These are phyloP conservation scores for Carcharodon carcharias DNA, from an alignment of 2,797 vertebrate genomes.

Conservation along the genomic window DNA sequence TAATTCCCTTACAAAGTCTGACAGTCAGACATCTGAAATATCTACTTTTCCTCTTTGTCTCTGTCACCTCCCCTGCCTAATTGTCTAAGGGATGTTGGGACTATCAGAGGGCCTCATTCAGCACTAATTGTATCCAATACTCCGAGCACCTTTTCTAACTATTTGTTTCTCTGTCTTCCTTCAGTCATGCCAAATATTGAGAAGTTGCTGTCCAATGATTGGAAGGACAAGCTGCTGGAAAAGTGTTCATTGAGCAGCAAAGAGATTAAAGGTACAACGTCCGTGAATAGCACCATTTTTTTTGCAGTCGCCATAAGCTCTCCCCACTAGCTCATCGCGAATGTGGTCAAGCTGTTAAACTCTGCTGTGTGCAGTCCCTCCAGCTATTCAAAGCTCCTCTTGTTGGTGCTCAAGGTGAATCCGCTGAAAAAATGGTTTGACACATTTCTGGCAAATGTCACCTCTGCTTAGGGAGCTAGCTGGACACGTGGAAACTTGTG, in stretches of 20 bases:
- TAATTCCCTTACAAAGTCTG: not conserved
- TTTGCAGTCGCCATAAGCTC: not conserved
- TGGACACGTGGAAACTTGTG: not conserved
- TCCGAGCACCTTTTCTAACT: not conserved
- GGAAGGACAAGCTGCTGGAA: constrained; percentile 84
- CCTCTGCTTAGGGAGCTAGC: not conserved
- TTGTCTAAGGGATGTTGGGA: not conserved
- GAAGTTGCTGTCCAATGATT: constrained; percentile 82
- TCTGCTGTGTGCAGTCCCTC: not conserved
- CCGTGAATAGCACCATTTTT: no score
- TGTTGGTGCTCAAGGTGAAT: no score
- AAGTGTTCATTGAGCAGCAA: constrained; percentile 60
- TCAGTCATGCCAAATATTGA: constrained; percentile 89
- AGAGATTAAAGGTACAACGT: constrained; percentile 74
- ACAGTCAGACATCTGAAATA: not conserved
- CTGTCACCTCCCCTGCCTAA: not conserved
- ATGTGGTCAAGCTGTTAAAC: not conserved
- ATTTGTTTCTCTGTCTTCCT: constrained; percentile 41
- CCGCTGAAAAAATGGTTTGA: not conserved
- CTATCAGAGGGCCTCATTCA: not conserved
- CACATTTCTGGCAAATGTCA: not conserved
- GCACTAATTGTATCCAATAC: not conserved
- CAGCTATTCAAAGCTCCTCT: not conserved
- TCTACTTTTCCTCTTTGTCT: not conserved
- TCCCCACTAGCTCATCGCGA: not conserved